Evolutionary conservation across 2,888 invertebrate genomes (phyloP).

Genomic region (Leucozona laternaria): DNA sequence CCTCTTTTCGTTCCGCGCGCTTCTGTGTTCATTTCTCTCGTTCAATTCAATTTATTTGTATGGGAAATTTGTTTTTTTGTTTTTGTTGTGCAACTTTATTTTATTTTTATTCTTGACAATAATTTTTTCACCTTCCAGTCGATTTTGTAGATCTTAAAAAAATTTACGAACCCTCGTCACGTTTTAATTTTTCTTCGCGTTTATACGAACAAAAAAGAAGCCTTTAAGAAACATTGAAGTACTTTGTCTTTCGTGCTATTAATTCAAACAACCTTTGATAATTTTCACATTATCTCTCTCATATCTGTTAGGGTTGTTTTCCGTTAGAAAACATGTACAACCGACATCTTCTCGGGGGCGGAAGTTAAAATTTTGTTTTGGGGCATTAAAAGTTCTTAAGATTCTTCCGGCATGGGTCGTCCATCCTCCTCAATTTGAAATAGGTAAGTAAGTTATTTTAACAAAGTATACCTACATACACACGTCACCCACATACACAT

Average conservation of each 20-base stretch:
- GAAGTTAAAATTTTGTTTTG: slow-evolving; percentile 26
- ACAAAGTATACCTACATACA: neutral
- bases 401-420: neutral
- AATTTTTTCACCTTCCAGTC: slow-evolving; percentile 37
- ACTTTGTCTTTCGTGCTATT: slow-evolving; percentile 22
- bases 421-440: slow-evolving; percentile 14
- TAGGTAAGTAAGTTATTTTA: neutral
- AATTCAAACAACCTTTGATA: slow-evolving; percentile 32
- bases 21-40: neutral
- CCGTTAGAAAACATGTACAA: slow-evolving; percentile 9
- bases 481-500: too few relatives aligned
- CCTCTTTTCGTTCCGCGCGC: neutral
- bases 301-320: slow-evolving; percentile 10
- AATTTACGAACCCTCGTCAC: slow-evolving; percentile 51
- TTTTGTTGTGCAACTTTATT: neutral
- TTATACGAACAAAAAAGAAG: neutral
- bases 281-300: slow-evolving; percentile 21
- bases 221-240: slow-evolving; percentile 14
- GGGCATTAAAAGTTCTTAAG: slow-evolving; percentile 18
- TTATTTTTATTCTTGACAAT: slow-evolving; percentile 27
- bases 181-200: slow-evolving; percentile 13
- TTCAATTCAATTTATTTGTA: slow-evolving; percentile 34
- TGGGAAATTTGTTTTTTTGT: neutral
- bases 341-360: neutral
- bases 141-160: slow-evolving; percentile 26